Percentiles rank a stretch among this genome's conserved stretches.
Conservation (phyloP, 2,888 invertebrate species). For the Lordiphosa andalusiaca region DNA sequence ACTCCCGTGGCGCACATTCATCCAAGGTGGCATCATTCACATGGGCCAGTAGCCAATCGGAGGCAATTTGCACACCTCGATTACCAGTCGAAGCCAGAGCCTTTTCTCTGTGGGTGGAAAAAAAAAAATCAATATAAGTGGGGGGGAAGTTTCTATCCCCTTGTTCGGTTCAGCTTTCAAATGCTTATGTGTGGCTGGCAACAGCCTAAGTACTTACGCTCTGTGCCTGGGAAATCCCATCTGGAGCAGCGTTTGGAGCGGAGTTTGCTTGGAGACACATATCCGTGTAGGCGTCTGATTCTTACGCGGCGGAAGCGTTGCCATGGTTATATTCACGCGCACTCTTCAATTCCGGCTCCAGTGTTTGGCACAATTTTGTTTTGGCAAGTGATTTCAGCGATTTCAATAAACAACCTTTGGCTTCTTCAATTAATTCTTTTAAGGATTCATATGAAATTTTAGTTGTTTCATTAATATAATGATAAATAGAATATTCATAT, state of each 20-base stretch:
- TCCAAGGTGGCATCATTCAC: conserved; percentile 92
- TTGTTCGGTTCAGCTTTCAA: neutral
- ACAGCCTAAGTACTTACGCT: conserved; percentile 85
- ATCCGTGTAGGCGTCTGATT: conserved; percentile 87
- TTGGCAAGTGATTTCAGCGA: neutral
- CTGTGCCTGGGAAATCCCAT: conserved; percentile 94
- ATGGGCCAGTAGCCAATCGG: conserved; percentile 94
- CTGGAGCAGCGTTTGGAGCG: conserved; percentile 90
- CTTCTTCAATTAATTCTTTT: neutral
- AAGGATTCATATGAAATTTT: too few relatives aligned
- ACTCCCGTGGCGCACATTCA: conserved; percentile 89
- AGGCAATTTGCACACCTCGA: conserved; percentile 91
- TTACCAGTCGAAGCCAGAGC: conserved; percentile 94
- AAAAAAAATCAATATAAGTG: conserved; percentile 54
- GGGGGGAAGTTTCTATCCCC: neutral
- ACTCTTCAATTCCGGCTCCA: conserved; percentile 3
- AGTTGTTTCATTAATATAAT: too few relatives aligned
- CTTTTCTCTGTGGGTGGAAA: conserved; percentile 85
- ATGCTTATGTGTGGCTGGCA: too few relatives aligned
- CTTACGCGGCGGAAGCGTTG: conserved; percentile 89
- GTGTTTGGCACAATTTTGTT: conserved; percentile 4
- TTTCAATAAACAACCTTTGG: conserved; percentile 26
- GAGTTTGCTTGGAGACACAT: conserved; percentile 83
- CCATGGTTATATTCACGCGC: conserved; percentile 81
- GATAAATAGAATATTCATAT: too few relatives aligned